Evolutionary conservation across 2,113 vertebrate species (phyloP), one percentile per base, ranked within the genome.

Genomic region (Psilopogon haemacephalus): DNA sequence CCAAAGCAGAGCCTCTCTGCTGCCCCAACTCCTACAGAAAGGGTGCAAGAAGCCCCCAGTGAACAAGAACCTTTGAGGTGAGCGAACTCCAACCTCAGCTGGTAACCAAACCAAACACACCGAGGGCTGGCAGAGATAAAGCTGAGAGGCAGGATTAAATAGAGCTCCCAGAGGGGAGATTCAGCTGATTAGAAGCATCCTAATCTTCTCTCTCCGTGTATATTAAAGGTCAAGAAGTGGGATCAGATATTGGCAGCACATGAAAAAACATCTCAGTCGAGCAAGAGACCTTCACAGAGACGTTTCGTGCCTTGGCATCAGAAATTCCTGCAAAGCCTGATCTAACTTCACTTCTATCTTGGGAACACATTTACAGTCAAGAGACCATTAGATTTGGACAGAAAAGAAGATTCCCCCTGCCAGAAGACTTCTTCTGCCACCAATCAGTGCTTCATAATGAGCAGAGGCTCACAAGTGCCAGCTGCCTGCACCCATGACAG

Each of bases 181-280:
- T 69, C 93, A 70, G 64, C 75, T 95, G 91, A 95, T 96, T 93
- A 95, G 90, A 94, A 95, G 84, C 90, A 92, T 92, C 86, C 77
- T 90, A 69, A 93, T 95, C 90, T 93, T 93, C 38, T n/a, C 84
- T 84, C 70, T 90, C 84, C 4, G 80, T 18, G 67, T 93, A 44
- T 62, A 94, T 90, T 88, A 92, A 82, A 95, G 92, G 95, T 96
- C 94, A 95, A 94, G 90, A 94, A 95, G 84, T 59, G 65, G 95
- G 88, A 93, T 89, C 90, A 88, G 90, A 94, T 93, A 92, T 72
- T 94, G 96, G 88, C 90, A 92, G 90, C 84, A 95, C 92, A 95
- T 94, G 89, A 96, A 92, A 95, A 95, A 93, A 81, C 69, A 91
- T 86, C 81, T 76, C 92, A 67, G 73, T 26, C 1, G 0, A 90